Conservation (phyloP, 2,888 invertebrate species). For the Dicycla oo region DNA sequence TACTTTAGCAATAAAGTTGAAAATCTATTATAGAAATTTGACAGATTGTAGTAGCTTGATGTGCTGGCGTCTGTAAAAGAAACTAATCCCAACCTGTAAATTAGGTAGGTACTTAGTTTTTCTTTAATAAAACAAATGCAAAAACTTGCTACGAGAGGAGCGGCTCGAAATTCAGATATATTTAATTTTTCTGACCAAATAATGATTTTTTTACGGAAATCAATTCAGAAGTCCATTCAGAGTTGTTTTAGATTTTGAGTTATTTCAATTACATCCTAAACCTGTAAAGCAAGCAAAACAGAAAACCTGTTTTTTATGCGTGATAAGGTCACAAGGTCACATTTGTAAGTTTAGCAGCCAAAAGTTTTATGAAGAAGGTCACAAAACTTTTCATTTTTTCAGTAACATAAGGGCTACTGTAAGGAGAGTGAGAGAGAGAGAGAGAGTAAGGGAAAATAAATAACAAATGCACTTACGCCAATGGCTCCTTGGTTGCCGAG, state of each 20-base stretch:
- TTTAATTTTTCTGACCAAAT: no score
- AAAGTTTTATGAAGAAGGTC: not conserved
- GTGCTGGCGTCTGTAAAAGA: no score
- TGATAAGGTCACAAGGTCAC: not conserved
- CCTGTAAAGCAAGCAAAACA: not conserved
- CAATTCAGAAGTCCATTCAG: not conserved
- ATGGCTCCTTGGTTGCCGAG: slow-evolving; percentile 97
- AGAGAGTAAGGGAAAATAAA: slow-evolving; percentile 10
- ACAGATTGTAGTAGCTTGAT: no score
- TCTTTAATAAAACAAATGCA: not conserved
- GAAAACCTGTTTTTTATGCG: not conserved
- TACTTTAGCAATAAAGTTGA: no score
- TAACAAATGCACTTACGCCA: slow-evolving; percentile 89
- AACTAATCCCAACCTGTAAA: not conserved
- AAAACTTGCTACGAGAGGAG: no score
- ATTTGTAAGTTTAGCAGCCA: not conserved
- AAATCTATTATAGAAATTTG: no score
- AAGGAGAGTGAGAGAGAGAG: no score
- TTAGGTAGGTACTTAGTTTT: not conserved
- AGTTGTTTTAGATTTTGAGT: not conserved
- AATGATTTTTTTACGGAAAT: no score
- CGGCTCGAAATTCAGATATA: not conserved
- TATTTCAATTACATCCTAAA: not conserved
- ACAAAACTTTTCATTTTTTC: not conserved
- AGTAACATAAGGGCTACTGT: no score